Conservation (phyloP, 2,113 vertebrate genomes). For the Ceyx melanurus region DNA sequence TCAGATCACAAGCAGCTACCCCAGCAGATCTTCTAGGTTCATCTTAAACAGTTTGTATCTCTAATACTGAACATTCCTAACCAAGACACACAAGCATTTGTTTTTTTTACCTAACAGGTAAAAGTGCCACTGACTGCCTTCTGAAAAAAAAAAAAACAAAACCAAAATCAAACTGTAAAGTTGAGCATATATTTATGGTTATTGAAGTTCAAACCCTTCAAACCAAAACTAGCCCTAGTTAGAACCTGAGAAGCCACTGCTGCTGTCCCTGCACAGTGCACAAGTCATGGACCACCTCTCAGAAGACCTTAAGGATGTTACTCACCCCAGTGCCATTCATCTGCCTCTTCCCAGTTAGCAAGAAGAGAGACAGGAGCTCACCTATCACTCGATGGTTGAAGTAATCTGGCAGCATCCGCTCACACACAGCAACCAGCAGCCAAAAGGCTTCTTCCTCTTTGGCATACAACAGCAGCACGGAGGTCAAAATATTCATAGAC, state of each 20-base stretch:
- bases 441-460: constrained; percentile 98
- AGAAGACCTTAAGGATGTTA: not conserved
- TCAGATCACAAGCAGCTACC: not conserved
- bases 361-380: constrained; percentile 15
- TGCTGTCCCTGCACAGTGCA: not conserved
- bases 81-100: not conserved
- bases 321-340: not conserved
- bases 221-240: not conserved
- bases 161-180: not conserved
- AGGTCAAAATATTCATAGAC: constrained; percentile 99
- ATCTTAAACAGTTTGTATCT: not conserved
- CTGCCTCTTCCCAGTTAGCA: not conserved
- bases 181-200: not conserved
- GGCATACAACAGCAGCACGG: constrained; percentile 90
- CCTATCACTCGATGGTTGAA: constrained; percentile 96
- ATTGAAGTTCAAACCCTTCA: not conserved
- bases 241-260: not conserved
- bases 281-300: not conserved
- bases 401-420: constrained; percentile 96
- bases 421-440: constrained; percentile 94
- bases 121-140: not conserved
- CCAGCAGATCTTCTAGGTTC: not conserved
- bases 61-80: not conserved
- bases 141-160: not conserved
- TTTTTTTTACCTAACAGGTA: not conserved